Evolutionary conservation across 1,140 invertebrate species (phyloP).

Genomic region (Amphibalanus amphitrite): DNA sequence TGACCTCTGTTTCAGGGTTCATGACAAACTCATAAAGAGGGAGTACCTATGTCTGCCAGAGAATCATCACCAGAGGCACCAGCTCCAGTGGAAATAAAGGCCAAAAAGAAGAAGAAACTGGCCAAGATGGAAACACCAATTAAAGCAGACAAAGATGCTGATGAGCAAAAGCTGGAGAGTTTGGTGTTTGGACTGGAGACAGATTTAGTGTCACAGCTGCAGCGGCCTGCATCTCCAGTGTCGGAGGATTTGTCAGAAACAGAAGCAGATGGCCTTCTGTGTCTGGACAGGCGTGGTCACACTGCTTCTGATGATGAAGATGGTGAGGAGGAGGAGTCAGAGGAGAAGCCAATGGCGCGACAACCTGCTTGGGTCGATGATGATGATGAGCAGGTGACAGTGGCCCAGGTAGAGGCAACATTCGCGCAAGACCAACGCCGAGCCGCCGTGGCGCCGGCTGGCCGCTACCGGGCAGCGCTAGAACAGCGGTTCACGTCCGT

Average conservation of each 20-base stretch:
- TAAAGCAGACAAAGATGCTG: not conserved
- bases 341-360: not conserved
- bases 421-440: not conserved
- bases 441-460: conserved; percentile 16
- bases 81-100: no score
- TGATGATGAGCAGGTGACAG: conserved; percentile 8
- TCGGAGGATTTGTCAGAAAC: not conserved
- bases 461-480: conserved; percentile 40
- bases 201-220: not conserved
- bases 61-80: no score
- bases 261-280: not conserved
- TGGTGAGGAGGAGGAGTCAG: conserved; percentile 3
- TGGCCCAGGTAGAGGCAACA: not conserved
- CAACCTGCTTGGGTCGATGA: conserved; percentile 12
- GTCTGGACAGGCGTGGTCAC: not conserved
- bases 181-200: not conserved
- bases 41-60: no score
- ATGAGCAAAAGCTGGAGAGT: conserved; percentile 3
- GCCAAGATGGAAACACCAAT: not conserved
- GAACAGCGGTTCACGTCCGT: conserved; percentile 45
- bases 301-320: not conserved
- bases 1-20: no score
- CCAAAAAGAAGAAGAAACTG: no score
- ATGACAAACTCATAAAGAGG: no score
- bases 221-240: not conserved